phyloP scores from a whole-genome alignment of 2,797 vertebrate species.

The Holocentrus rufus region DNA sequence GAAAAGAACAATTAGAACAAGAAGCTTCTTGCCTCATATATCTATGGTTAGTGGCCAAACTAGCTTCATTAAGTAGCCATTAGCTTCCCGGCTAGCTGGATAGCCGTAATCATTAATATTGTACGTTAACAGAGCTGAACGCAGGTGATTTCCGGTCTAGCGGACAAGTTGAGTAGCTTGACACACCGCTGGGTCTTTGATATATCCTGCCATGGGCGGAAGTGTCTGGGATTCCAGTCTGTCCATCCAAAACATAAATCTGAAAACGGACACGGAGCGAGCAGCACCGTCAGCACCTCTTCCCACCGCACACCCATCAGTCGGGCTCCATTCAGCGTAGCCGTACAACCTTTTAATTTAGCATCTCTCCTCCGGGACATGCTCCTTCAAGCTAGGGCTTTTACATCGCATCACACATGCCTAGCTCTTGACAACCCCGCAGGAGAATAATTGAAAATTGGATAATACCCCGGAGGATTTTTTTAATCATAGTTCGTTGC shows the following conservation, averaged over 20 bases:
- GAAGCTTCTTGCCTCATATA: too few relatives aligned
- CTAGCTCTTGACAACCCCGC: constrained; percentile 14
- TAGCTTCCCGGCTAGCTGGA: too few relatives aligned
- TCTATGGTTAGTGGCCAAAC: too few relatives aligned
- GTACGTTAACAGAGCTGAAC: not conserved
- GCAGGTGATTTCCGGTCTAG: constrained; percentile 19
- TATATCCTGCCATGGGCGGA: constrained; percentile 70
- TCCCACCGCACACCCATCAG: constrained; percentile 10
- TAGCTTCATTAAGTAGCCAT: too few relatives aligned
- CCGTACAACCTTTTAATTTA: not conserved
- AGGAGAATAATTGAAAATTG: not conserved
- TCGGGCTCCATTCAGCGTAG: constrained; percentile 1
- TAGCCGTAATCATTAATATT: too few relatives aligned
- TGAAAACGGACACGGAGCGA: constrained; percentile 31
- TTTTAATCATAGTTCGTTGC: constrained; percentile 60
- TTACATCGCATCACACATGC: constrained; percentile 14
- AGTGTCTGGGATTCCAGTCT: constrained; percentile 68
- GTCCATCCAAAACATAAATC: constrained; percentile 42
- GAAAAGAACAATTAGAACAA: too few relatives aligned
- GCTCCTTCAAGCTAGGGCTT: constrained; percentile 49
- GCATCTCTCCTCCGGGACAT: constrained; percentile 43
- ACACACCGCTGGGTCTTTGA: constrained; percentile 55
- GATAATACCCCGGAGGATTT: not conserved
- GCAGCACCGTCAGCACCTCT: constrained; percentile 30
- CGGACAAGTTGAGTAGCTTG: constrained; percentile 32